Evolutionary conservation across 2,888 invertebrate species (phyloP).

Genomic region (Epinotia ramella): DNA sequence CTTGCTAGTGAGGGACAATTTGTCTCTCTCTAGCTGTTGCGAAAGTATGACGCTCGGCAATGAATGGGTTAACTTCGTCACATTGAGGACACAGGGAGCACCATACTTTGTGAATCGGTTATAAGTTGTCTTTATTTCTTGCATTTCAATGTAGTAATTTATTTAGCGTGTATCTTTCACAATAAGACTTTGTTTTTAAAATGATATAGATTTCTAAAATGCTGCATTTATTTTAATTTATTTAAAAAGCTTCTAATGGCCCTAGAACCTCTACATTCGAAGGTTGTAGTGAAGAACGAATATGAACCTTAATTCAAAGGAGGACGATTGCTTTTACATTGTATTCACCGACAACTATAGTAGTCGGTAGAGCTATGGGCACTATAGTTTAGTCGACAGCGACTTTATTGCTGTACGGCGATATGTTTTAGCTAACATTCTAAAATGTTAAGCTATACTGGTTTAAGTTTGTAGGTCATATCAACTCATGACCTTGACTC

Average conservation of each 20-base stretch:
- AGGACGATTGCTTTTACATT: neutral
- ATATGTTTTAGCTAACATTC: neutral
- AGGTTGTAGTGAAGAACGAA: neutral
- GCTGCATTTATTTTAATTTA: slow-evolving; percentile 5
- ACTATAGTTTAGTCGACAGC: neutral
- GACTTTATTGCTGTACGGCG: neutral
- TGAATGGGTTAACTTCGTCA: too few species aligned
- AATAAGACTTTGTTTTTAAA: neutral
- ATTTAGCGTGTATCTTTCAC: slow-evolving; percentile 9
- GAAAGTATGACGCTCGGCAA: too few species aligned
- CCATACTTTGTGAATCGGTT: slow-evolving; percentile 12
- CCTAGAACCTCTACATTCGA: neutral
- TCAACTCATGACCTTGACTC: neutral
- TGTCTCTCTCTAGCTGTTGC: too few species aligned
- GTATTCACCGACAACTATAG: neutral
- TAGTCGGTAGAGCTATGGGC: neutral
- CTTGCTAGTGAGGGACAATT: too few species aligned
- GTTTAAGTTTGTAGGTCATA: neutral
- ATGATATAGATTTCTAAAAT: neutral
- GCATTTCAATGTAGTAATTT: slow-evolving; percentile 39
- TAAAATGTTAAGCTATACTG: neutral
- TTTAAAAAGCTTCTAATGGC: neutral
- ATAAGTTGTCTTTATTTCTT: slow-evolving; percentile 22
- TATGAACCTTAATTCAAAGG: neutral
- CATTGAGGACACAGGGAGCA: too few species aligned